phyloP scores from a whole-genome alignment of 2,888 invertebrate genomes.

The Cerastis rubricosa region DNA sequence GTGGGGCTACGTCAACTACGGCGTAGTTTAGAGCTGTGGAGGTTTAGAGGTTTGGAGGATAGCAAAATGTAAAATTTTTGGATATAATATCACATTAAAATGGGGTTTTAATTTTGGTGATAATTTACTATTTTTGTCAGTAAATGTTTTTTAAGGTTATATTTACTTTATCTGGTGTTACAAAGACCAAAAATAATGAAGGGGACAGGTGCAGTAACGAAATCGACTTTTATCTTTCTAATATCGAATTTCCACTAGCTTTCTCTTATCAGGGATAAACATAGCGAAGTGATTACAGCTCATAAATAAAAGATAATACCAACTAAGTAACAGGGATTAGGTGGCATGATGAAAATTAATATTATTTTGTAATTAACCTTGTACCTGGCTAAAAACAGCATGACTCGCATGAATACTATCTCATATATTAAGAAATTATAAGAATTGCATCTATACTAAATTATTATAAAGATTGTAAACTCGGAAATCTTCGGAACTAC shows the following conservation, averaged over 20 bases:
- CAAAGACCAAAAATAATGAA: not conserved
- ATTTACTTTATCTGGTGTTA: too few relatives aligned
- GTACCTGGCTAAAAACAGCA: conserved; percentile 28
- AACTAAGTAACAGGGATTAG: conserved; percentile 18
- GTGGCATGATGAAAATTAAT: conserved; percentile 13
- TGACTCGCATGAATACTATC: not conserved
- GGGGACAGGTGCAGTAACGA: not conserved
- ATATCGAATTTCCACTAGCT: conserved; percentile 25
- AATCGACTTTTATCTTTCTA: conserved; percentile 32
- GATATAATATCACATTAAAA: too few relatives aligned
- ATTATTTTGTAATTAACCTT: conserved; percentile 46
- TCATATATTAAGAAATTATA: not conserved
- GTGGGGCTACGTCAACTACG: too few relatives aligned
- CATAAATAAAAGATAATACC: conserved; percentile 25
- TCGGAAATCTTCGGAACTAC: not conserved
- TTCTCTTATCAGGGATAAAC: conserved; percentile 45
- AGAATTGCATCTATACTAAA: not conserved
- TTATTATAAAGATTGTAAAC: not conserved
- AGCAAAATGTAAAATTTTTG: too few relatives aligned
- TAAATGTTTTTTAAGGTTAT: too few relatives aligned
- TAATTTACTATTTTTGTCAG: too few relatives aligned
- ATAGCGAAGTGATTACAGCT: conserved; percentile 15
- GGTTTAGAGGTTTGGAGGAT: too few relatives aligned
- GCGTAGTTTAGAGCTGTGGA: too few relatives aligned
- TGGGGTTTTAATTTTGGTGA: too few relatives aligned